Evolutionary conservation across 2,113 vertebrate genomes (phyloP).

Genomic region (Edolisoma coerulescens): DNA sequence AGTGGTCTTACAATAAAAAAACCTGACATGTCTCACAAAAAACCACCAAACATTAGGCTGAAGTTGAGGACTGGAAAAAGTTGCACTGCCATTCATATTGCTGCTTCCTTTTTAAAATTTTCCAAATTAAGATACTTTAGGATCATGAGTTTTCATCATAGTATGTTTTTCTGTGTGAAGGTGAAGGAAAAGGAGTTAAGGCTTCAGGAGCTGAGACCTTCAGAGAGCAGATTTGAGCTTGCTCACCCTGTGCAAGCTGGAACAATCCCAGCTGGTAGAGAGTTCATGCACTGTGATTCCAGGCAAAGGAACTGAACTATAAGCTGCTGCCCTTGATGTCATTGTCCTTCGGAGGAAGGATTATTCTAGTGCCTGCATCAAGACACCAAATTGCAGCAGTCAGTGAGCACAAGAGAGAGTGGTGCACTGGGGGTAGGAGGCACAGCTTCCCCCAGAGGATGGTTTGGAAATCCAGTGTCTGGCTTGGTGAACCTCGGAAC

Average conservation of each 20-base stretch:
- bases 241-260: accelerated
- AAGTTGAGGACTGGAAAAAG: not conserved
- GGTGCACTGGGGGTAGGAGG: not conserved
- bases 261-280: not conserved
- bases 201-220: not conserved
- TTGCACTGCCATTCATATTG: not conserved
- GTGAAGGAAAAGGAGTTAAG: not conserved
- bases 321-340: not conserved
- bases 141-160: not conserved
- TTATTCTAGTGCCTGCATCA: not conserved
- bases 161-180: not conserved
- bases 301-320: not conserved
- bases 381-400: not conserved
- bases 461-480: not conserved
- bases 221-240: not conserved
- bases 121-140: not conserved
- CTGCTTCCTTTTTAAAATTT: not conserved
- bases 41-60: not conserved
- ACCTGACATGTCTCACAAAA: accelerated
- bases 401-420: not conserved
- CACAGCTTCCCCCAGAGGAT: accelerated
- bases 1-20: not conserved
- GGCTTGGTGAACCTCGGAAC: not conserved
- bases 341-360: not conserved
- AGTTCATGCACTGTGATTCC: not conserved